Evolutionary conservation across 2,797 vertebrate genomes (phyloP).

Genomic region (Heterohyrax brucei): DNA sequence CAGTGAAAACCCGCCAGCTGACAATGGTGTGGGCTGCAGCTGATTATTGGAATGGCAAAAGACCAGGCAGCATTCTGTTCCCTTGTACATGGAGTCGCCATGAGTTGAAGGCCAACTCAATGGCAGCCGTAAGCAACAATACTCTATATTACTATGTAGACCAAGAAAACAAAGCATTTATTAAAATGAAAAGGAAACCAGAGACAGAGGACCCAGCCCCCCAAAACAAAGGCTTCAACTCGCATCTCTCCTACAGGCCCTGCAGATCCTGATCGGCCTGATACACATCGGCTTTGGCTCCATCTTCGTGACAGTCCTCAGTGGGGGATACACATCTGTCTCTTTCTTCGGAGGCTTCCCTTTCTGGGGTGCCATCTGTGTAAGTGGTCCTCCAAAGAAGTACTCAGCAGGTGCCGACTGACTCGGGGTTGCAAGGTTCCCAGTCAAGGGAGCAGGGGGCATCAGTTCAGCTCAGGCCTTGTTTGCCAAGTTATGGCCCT

Average conservation of each 20-base stretch:
- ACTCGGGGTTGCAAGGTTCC: neutral
- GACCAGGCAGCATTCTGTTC: no score
- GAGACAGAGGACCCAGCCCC: neutral
- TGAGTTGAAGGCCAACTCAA: no score
- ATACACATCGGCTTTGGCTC: constrained; percentile 84
- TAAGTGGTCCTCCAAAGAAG: constrained; percentile 70
- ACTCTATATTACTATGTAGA: constrained; percentile 10
- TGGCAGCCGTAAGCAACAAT: no score
- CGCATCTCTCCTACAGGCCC: constrained; percentile 79
- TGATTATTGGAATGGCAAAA: no score
- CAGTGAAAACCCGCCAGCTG: no score
- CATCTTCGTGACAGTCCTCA: constrained; percentile 12
- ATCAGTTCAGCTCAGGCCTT: neutral
- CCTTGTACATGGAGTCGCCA: no score
- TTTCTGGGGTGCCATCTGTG: constrained; percentile 88
- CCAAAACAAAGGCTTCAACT: neutral
- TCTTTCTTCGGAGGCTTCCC: constrained; percentile 86
- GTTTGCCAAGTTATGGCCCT: neutral
- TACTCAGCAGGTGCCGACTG: neutral
- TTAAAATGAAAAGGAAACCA: neutral
- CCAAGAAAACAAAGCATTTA: neutral
- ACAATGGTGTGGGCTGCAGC: no score
- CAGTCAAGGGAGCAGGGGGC: neutral
- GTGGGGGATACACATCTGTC: neutral
- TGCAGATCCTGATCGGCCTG: constrained; percentile 89